Percentiles rank a stretch among this genome's conserved stretches.
phyloP scores from a whole-genome alignment of 2,113 vertebrate genomes.

The Isurus oxyrinchus region DNA sequence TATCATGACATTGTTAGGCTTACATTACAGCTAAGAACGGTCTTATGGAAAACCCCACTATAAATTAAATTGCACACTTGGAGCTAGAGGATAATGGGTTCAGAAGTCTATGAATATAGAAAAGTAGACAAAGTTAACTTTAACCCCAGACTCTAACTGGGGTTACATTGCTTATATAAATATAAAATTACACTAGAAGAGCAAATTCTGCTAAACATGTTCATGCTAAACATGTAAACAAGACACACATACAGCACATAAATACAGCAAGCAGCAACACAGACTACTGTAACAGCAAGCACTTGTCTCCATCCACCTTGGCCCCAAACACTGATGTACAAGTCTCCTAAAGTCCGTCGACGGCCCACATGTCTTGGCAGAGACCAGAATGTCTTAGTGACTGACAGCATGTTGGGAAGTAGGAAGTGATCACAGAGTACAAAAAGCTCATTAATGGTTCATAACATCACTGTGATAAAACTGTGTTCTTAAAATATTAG shows the following conservation, averaged over 20 bases:
- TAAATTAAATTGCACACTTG: neutral
- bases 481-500: neutral
- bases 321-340: constrained; percentile 85
- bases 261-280: constrained; percentile 15
- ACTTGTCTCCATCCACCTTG: constrained; percentile 77
- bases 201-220: constrained; percentile 13
- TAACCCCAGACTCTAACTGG: neutral
- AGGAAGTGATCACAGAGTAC: constrained; percentile 56
- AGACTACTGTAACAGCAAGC: constrained; percentile 1
- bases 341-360: constrained; percentile 92
- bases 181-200: neutral
- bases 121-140: neutral
- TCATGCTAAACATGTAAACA: constrained; percentile 2
- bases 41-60: neutral
- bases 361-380: constrained; percentile 82
- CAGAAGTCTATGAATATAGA: neutral
- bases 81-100: neutral
- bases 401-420: constrained; percentile 69
- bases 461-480: neutral
- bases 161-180: neutral
- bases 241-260: neutral
- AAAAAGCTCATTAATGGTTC: constrained; percentile 35
- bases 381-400: constrained; percentile 91
- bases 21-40: neutral
- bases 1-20: neutral